These are phyloP conservation scores for Silurus asotus DNA, from an alignment of 2,113 vertebrate genomes.

Conservation along the genomic window DNA sequence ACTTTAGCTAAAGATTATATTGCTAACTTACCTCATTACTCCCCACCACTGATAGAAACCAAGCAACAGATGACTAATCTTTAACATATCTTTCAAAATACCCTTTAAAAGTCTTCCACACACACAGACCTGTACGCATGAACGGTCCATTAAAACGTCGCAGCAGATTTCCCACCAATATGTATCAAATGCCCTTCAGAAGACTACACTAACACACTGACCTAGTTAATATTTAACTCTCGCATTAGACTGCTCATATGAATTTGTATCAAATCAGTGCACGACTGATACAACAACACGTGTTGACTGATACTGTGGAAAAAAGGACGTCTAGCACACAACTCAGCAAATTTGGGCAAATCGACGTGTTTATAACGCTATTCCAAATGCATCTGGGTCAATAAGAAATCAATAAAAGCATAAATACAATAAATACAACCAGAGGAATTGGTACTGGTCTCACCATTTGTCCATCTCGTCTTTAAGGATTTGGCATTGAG, in stretches of 20 bases:
- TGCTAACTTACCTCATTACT: too few species aligned
- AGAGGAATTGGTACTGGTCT: slow-evolving; percentile 16
- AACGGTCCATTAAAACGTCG: neutral
- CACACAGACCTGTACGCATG: too few species aligned
- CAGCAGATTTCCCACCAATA: slow-evolving; percentile 33
- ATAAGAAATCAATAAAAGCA: neutral
- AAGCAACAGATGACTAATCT: neutral
- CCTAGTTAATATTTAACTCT: slow-evolving; percentile 19
- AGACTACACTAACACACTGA: neutral
- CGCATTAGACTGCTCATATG: neutral
- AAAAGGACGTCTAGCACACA: neutral
- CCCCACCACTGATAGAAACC: neutral
- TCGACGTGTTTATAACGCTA: neutral
- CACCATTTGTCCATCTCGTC: slow-evolving; percentile 54
- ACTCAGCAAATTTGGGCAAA: too few species aligned
- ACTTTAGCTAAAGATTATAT: too few species aligned
- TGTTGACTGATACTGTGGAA: neutral
- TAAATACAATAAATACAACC: neutral
- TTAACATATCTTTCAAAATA: too few species aligned
- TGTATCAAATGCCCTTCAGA: neutral
- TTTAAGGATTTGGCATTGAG: slow-evolving; percentile 45
- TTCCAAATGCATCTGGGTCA: neutral
- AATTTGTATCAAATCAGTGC: neutral
- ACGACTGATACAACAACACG: neutral
- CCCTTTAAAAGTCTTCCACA: too few species aligned